Percentiles rank a stretch among this genome's conserved stretches.
Evolutionary conservation across 2,888 invertebrate genomes (phyloP).

Genomic region (Drosophila ustulata): DNA sequence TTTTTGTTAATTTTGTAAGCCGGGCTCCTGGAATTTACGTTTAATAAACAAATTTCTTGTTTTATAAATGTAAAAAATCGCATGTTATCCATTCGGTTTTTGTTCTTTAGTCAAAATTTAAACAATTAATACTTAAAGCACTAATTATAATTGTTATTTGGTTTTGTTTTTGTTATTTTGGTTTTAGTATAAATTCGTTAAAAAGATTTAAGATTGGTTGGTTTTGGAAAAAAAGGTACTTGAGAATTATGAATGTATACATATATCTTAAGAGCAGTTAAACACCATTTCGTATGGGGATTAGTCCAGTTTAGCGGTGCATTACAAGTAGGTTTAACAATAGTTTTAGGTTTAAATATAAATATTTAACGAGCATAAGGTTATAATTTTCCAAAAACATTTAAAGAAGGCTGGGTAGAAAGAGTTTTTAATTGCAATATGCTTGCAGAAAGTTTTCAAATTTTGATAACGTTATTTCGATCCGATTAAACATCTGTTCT

Average conservation of each 20-base stretch:
- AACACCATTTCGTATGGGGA: constrained; percentile 47
- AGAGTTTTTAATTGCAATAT: constrained; percentile 36
- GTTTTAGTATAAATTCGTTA: constrained; percentile 73
- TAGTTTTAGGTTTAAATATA: constrained; percentile 46
- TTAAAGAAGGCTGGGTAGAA: constrained; percentile 64
- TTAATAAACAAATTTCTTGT: constrained; percentile 69
- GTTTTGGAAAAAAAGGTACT: constrained; percentile 70
- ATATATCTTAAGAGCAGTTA: constrained; percentile 48
- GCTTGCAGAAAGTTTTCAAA: neutral
- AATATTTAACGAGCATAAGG: constrained; percentile 50
- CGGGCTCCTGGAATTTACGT: constrained; percentile 53
- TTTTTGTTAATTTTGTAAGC: constrained; percentile 52
- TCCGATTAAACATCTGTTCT: too few species aligned
- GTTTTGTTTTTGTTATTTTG: constrained; percentile 42
- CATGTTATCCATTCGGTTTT: constrained; percentile 32
- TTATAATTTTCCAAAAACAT: constrained; percentile 38
- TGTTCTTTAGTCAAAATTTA: constrained; percentile 60
- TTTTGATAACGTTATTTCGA: too few species aligned
- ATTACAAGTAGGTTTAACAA: constrained; percentile 48
- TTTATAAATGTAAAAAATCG: constrained; percentile 79
- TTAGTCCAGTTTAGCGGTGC: constrained; percentile 38
- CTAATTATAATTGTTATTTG: constrained; percentile 55
- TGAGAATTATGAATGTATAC: constrained; percentile 60
- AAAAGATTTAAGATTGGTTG: constrained; percentile 69
- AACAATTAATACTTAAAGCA: constrained; percentile 78